Evolutionary conservation across 2,888 invertebrate genomes (phyloP), one percentile per base, ranked within the genome.

Genomic region (Sturmia bella): DNA sequence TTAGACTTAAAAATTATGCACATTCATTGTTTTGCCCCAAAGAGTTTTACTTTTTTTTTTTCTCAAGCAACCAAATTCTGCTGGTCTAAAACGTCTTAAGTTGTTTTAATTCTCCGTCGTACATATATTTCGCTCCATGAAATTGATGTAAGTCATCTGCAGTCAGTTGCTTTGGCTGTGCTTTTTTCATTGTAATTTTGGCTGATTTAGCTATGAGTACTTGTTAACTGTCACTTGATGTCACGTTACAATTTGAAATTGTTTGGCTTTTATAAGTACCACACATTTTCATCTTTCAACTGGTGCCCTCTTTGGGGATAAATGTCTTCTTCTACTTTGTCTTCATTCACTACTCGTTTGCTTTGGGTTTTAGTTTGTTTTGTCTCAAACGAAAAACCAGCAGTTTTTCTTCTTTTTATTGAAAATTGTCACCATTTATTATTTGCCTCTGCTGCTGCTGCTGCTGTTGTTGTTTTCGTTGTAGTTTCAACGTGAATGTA

Each of bases 271-370:
- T 76, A 78, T 78, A 78, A 78, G 74, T 75, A 61, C 82, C 82
- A 75, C 82, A 78, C 82, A 82, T 78, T 82, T 82, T 82, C 78
- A 82, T 82, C 70, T 82, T 75, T 82, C 82, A 82, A 82, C 73
- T 77, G 52, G 57, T 74, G 69, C 61, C 69, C 63, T 63, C 61
- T 73, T 37, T 45, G 39, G 43, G 9, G 32, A 2, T 43, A 21
- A 50, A 27, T 39, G 17, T 61, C 37, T 43, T 45, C 37, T 56
- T 37, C 41, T 52, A 13, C n/a, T 45, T 43, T 45, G 21, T 12
- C 15, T 37, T 19, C 63, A 52, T 50, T 17, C 32, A 32, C 32
- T 32, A 32, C 32, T 32, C 39, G 12, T 45, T 7, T 61, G 15
- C 13, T 13, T 64, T 45, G 45, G 12, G 27, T 56, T 50, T 54